phyloP scores from a whole-genome alignment of 2,113 vertebrate species.

The Stigmatopora argus region DNA sequence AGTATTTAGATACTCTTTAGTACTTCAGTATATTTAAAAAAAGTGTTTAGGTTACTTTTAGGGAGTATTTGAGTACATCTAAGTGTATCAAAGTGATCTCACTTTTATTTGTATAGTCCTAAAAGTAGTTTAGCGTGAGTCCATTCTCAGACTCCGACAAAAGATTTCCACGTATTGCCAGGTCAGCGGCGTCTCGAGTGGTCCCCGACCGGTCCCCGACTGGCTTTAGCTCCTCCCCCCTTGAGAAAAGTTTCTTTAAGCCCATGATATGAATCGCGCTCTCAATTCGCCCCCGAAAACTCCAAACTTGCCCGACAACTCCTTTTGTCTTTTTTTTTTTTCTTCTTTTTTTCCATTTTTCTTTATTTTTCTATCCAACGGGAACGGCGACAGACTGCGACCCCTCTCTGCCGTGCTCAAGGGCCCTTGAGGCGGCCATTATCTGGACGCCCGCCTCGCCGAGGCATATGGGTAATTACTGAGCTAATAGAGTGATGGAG shows the following conservation, averaged over 20 bases:
- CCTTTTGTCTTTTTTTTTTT: constrained; percentile 21
- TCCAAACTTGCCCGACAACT: constrained; percentile 44
- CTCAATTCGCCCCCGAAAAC: constrained; percentile 32
- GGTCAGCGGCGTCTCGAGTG: not conserved
- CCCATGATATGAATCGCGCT: constrained; percentile 18
- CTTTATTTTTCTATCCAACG: constrained; percentile 51
- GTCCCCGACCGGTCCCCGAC: too few relatives aligned
- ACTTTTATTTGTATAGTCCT: too few relatives aligned
- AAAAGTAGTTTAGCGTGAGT: too few relatives aligned
- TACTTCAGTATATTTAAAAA: too few relatives aligned
- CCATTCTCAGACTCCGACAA: not conserved
- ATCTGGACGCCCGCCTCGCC: constrained; percentile 86
- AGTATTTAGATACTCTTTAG: too few relatives aligned
- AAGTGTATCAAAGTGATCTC: too few relatives aligned
- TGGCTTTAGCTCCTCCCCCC: not conserved
- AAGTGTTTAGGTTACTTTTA: too few relatives aligned
- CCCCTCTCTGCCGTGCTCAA: constrained; percentile 95
- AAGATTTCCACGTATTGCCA: not conserved
- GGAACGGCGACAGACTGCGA: constrained; percentile 82
- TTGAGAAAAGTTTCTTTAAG: not conserved
- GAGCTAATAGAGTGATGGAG: constrained; percentile 99
- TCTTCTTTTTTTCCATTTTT: constrained; percentile 33
- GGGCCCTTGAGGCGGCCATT: constrained; percentile 99
- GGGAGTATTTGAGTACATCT: too few relatives aligned
- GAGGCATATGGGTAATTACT: constrained; percentile 99